Conservation (phyloP, 1,140 invertebrate genomes). For the Drosophila obscura region DNA sequence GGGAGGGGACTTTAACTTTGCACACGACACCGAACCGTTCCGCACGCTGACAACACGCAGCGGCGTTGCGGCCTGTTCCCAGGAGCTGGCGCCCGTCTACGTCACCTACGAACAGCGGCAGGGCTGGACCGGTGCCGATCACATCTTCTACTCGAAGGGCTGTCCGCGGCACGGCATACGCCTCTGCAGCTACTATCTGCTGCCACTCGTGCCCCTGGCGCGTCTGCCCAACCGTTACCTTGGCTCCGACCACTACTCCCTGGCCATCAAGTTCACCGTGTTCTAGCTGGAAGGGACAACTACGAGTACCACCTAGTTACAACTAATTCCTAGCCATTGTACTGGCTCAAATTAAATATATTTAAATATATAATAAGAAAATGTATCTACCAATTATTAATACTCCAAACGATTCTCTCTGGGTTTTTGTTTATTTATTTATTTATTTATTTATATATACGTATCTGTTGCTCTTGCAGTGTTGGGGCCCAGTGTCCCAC, state of each 20-base stretch:
- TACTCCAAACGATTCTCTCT: no score
- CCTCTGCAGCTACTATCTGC: conserved; percentile 84
- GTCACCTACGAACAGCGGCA: no score
- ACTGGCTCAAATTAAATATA: no score
- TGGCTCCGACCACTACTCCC: conserved; percentile 88
- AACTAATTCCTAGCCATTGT: no score
- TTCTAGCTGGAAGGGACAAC: no score
- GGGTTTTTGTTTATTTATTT: no score
- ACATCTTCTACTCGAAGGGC: conserved; percentile 87
- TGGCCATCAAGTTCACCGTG: conserved; percentile 1
- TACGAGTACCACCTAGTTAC: no score
- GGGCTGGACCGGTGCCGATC: conserved; percentile 84
- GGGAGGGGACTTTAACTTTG: background rate
- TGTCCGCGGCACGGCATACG: background rate
- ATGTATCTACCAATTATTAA: no score
- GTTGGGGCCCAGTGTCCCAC: conserved; percentile 90
- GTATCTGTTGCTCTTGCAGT: conserved; percentile 81
- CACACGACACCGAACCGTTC: background rate
- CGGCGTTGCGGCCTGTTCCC: background rate
- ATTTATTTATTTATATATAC: background rate
- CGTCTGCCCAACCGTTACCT: conserved; percentile 88
- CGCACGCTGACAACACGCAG: background rate
- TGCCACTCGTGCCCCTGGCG: conserved; percentile 86
- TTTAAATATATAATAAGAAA: no score
- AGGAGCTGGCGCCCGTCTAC: conserved; percentile 1